These are phyloP conservation scores for Heliconius hermathena DNA, from an alignment of 1,140 invertebrate genomes.

Conservation along the genomic window DNA sequence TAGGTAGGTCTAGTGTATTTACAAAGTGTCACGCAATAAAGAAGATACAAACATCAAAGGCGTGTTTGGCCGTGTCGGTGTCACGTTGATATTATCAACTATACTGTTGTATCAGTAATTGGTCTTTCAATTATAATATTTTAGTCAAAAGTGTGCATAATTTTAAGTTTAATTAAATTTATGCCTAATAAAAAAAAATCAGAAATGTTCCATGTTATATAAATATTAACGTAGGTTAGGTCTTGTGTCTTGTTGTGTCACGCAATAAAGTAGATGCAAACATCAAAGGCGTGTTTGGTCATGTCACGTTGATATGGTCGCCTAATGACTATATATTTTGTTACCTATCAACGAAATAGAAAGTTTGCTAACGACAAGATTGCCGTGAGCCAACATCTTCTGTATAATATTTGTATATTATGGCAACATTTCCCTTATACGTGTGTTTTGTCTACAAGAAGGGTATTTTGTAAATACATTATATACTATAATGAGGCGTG, in stretches of 20 bases:
- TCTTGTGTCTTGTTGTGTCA: not conserved
- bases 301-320: not conserved
- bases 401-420: not conserved
- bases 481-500: not conserved
- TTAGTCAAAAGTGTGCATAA: not conserved
- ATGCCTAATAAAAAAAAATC: too few species aligned
- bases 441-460: not conserved
- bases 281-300: slow-evolving; percentile 9
- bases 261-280: not conserved
- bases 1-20: too few species aligned
- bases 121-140: not conserved
- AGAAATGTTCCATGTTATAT: too few species aligned
- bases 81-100: not conserved
- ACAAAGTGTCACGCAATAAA: not conserved
- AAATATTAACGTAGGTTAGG: not conserved
- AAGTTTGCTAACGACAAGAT: slow-evolving; percentile 19
- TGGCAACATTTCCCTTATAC: not conserved
- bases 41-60: not conserved
- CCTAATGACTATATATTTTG: not conserved
- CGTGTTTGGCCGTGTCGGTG: not conserved
- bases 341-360: slow-evolving; percentile 26
- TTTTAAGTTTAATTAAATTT: too few species aligned
- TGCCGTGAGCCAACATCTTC: not conserved
- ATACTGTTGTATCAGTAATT: not conserved
- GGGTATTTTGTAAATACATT: not conserved